Conservation (phyloP, 1,140 invertebrate genomes). For the Drosophila ambigua region DNA sequence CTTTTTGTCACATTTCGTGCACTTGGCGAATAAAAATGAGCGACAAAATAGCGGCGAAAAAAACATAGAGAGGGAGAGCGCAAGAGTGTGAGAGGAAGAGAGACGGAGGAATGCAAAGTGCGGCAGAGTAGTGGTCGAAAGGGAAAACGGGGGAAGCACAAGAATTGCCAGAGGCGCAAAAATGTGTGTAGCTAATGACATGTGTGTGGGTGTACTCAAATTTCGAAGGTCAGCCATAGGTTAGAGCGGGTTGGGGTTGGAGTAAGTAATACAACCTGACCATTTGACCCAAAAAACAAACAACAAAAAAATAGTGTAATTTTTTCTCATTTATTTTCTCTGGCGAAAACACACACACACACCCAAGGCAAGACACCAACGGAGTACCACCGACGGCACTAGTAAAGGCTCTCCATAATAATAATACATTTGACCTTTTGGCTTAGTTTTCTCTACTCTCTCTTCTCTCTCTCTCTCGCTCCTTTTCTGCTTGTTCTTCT, state of each 20-base stretch:
- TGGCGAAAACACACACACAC: constrained; percentile 20
- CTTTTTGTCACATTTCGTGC: constrained; percentile 74
- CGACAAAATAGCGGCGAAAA: constrained; percentile 7
- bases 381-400: not conserved
- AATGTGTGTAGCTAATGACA: constrained; percentile 75
- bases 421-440: constrained; percentile 80
- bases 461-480: not conserved
- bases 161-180: constrained; percentile 54
- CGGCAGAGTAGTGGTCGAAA: not conserved
- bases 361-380: constrained; percentile 27
- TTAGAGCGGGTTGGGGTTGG: not conserved
- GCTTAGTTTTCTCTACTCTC: constrained; percentile 53
- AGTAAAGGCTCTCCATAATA: constrained; percentile 24
- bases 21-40: constrained; percentile 72
- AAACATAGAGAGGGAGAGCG: not conserved
- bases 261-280: constrained; percentile 37
- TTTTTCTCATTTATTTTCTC: constrained; percentile 31
- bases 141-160: not conserved
- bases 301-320: constrained; percentile 22
- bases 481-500: constrained; percentile 1
- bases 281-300: constrained; percentile 47
- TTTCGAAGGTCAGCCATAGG: constrained; percentile 71
- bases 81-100: not conserved
- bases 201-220: constrained; percentile 43
- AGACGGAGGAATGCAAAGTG: constrained; percentile 9